These are phyloP conservation scores for Exaiptasia diaphana DNA, from an alignment of 64 coral and sea anemone species.

Conservation along the genomic window DNA sequence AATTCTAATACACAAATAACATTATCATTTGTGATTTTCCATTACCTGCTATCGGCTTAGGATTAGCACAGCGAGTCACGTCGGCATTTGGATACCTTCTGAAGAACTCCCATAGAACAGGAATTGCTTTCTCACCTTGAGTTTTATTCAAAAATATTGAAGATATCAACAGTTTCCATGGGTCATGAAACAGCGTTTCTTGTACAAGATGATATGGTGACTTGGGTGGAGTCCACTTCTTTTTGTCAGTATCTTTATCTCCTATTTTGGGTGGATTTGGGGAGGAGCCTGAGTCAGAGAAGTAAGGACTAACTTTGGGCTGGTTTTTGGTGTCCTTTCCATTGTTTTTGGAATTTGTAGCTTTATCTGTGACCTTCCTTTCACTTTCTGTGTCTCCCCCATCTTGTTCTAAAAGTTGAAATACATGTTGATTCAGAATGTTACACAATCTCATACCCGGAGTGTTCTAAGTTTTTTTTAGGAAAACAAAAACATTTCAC, in stretches of 20 bases:
- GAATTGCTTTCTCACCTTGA: constrained; percentile 66
- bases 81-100: constrained; percentile 66
- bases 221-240: constrained; percentile 81
- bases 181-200: constrained; percentile 89
- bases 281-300: not conserved
- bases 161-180: constrained; percentile 89
- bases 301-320: not conserved
- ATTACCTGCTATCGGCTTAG: constrained; percentile 73
- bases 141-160: constrained; percentile 94
- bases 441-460: too few relatives aligned
- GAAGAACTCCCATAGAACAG: constrained; percentile 93
- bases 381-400: too few relatives aligned
- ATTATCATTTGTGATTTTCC: too few relatives aligned
- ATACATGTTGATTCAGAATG: too few relatives aligned
- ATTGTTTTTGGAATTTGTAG: too few relatives aligned
- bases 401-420: too few relatives aligned
- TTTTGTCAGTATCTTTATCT: not conserved
- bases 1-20: too few relatives aligned
- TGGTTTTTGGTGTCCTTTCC: too few relatives aligned
- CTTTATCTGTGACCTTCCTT: too few relatives aligned
- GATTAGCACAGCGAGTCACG: constrained; percentile 44
- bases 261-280: not conserved
- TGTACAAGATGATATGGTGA: constrained; percentile 91
- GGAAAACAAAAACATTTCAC: too few relatives aligned
- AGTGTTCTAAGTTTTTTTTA: too few relatives aligned